Percentiles rank a stretch among this genome's conserved stretches.
Conservation (phyloP, 2,888 invertebrate species). For the Athalia cordata region DNA sequence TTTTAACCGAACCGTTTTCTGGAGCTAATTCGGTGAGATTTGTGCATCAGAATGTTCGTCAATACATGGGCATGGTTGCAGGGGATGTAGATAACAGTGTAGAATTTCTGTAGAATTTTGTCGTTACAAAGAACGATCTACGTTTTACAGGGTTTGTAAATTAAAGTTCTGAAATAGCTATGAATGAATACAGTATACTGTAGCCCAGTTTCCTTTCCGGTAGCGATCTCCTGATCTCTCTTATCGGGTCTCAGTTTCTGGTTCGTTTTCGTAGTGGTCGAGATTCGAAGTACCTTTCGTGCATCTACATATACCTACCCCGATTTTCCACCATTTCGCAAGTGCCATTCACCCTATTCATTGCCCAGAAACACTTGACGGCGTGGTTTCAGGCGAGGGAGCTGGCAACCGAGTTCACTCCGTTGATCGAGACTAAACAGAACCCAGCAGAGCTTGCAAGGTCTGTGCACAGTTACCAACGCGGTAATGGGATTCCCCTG, state of each 20-base stretch:
- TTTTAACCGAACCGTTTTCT: no score
- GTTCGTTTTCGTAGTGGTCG: neutral
- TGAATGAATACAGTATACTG: neutral
- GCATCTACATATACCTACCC: neutral
- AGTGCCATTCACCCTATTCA: slow-evolving; percentile 51
- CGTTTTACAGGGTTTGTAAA: no score
- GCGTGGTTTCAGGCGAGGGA: slow-evolving; percentile 47
- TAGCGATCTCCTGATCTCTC: no score
- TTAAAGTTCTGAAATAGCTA: no score
- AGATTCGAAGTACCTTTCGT: neutral
- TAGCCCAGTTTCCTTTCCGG: no score
- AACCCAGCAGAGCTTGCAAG: slow-evolving; percentile 46
- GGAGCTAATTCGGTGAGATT: no score
- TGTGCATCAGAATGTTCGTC: no score
- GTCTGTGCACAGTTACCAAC: slow-evolving; percentile 66
- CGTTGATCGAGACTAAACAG: slow-evolving; percentile 68
- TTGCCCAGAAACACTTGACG: slow-evolving; percentile 56
- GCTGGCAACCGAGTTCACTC: slow-evolving; percentile 56
- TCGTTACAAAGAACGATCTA: no score
- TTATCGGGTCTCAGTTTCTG: neutral
- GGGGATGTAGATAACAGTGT: no score
- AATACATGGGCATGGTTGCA: no score
- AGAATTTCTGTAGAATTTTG: no score
- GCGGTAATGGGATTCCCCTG: slow-evolving; percentile 72
- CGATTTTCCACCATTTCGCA: slow-evolving; percentile 11